Base-by-base conservation (phyloP, 30 jellyfish, hydroid and myxozoan species). In the Cassiopea xamachana region DNA sequence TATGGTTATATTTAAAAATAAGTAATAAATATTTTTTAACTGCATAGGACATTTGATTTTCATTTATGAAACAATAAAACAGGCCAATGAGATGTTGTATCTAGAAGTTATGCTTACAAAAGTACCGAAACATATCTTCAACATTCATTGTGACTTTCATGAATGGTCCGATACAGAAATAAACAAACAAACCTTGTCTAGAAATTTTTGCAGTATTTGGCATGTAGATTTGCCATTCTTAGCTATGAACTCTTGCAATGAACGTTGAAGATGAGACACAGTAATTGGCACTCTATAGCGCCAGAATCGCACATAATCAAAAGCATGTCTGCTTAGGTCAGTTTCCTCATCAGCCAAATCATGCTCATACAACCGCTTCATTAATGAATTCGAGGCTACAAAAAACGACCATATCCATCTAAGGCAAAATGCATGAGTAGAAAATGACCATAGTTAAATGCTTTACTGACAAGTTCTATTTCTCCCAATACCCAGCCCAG, bases 291-390 rank as follows among this genome's bases (percentile, higher is more conserved):
- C 73, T 68, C 97, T 75, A 55, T 78, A 92, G 9, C 83, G 62
- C 97, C 97, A 92, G 71, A 92, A 87, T 39, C 87, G 94, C 19
- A 64, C 73, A 81, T 79, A 79, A 1, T 74, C 87, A 47, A 84
- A 77, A 51, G 86, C 90, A 39, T 75, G 76, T 45, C 84, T 7
- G 49, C 71, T 75, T 14, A 68, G 17, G 55, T 39, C 60, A 1
- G 18, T 62, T 58, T 74, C 87, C 14, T 67, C 78, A 47, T 44
- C 88, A 16, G 16, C 58, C 46, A 43, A 84, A 75, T 92, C 97
- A 7, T 75, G 74, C 60, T 92, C 97, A 75, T 85, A 92, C 49
- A 92, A 50, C 5, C 74, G 78, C 71, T 94, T 69, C 85, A 92
- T 85, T 19, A 84, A 48, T 16, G 81, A 17, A 64, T 64, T 75